phyloP scores from a whole-genome alignment of 1,140 invertebrate genomes.

The Ostrea denselamellosa region DNA sequence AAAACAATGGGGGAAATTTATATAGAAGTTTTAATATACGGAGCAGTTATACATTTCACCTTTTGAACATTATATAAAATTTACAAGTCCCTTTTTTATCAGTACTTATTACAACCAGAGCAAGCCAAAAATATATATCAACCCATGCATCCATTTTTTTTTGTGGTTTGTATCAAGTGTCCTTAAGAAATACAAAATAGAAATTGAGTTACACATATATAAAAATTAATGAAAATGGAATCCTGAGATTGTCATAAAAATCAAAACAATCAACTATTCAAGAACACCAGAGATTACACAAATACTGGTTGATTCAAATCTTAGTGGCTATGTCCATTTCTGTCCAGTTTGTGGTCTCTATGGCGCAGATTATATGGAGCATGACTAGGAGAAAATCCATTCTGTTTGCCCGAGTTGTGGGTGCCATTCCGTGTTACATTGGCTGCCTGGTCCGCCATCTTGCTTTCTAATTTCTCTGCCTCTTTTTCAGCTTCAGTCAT shows the following conservation, averaged over 20 bases:
- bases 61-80: too few species aligned
- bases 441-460: not conserved
- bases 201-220: not conserved
- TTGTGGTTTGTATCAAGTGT: not conserved
- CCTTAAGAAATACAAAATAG: not conserved
- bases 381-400: not conserved
- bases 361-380: not conserved
- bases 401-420: not conserved
- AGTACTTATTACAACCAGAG: too few species aligned
- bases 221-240: not conserved
- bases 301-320: not conserved
- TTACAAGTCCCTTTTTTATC: too few species aligned
- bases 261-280: not conserved
- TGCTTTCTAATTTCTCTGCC: constrained; percentile 1
- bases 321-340: constrained; percentile 10
- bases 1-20: too few species aligned
- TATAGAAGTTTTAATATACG: too few species aligned
- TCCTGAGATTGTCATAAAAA: not conserved
- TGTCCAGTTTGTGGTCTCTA: not conserved
- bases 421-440: not conserved
- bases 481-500: constrained; percentile 45
- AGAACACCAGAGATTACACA: not conserved
- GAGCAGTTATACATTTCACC: too few species aligned
- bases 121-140: not conserved
- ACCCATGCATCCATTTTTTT: not conserved